Evolutionary conservation across 2,888 invertebrate species (phyloP).

Genomic region (Sepiola atlantica): DNA sequence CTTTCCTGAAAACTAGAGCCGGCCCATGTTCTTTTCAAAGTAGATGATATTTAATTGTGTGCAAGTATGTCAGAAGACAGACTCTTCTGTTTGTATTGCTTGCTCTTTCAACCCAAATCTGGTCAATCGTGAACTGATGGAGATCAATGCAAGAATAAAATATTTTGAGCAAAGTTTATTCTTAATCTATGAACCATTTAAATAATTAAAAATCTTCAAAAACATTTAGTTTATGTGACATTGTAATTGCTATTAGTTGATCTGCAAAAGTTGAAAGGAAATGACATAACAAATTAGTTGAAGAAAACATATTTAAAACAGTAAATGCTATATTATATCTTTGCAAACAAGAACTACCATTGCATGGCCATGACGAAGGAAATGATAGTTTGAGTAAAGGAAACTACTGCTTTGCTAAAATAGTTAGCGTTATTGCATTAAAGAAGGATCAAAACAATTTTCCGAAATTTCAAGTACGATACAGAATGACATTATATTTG

Average conservation of each 20-base stretch:
- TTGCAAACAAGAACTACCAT: too few relatives aligned
- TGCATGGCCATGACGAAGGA: too few relatives aligned
- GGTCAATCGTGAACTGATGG: neutral
- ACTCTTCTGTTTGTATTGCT: neutral
- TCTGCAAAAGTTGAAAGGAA: neutral
- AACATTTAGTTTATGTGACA: too few relatives aligned
- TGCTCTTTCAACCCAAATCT: neutral
- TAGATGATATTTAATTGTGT: neutral
- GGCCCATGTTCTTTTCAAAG: neutral
- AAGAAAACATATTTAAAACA: too few relatives aligned
- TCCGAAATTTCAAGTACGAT: too few relatives aligned
- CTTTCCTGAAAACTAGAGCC: neutral
- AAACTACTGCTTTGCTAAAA: too few relatives aligned
- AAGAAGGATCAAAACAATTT: too few relatives aligned
- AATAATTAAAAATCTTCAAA: neutral
- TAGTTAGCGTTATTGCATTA: too few relatives aligned
- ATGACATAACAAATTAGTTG: too few relatives aligned
- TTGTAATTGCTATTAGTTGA: neutral
- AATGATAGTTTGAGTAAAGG: too few relatives aligned
- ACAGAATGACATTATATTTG: too few relatives aligned
- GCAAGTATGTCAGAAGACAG: neutral
- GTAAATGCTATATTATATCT: too few relatives aligned
- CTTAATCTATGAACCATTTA: neutral
- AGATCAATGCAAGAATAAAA: neutral
- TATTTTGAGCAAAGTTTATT: neutral